These are phyloP conservation scores for Stenodema calcarata DNA, from an alignment of 2,888 invertebrate species.

Conservation along the genomic window DNA sequence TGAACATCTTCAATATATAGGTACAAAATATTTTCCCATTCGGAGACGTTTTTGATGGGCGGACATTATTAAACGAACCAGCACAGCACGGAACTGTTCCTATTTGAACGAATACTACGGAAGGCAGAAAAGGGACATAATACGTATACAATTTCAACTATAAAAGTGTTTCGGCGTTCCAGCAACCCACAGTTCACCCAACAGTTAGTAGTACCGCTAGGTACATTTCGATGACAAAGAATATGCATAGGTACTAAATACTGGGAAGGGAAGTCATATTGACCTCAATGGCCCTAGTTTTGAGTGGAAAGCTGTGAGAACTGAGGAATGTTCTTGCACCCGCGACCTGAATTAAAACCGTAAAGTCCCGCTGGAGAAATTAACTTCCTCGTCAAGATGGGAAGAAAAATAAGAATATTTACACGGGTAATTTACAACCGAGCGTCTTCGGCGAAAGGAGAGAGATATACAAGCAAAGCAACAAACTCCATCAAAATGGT, in stretches of 20 bases:
- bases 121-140: no score
- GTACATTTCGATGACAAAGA: neutral
- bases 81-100: no score
- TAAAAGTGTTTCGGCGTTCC: no score
- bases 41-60: no score
- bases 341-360: neutral
- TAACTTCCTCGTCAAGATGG: slow-evolving; percentile 1
- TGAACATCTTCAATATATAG: no score
- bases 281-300: neutral
- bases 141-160: no score
- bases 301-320: neutral
- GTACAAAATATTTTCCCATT: no score
- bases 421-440: neutral
- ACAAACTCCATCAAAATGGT: neutral
- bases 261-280: neutral
- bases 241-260: neutral
- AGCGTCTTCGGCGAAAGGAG: neutral
- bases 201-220: neutral
- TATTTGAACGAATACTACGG: no score
- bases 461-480: neutral
- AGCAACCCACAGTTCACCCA: no score
- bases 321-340: neutral
- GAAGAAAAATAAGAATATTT: neutral
- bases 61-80: no score
- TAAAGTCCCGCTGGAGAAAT: neutral